Conservation (phyloP, 30 jellyfish, hydroid and myxozoan genomes). For the Aurelia coerulea region DNA sequence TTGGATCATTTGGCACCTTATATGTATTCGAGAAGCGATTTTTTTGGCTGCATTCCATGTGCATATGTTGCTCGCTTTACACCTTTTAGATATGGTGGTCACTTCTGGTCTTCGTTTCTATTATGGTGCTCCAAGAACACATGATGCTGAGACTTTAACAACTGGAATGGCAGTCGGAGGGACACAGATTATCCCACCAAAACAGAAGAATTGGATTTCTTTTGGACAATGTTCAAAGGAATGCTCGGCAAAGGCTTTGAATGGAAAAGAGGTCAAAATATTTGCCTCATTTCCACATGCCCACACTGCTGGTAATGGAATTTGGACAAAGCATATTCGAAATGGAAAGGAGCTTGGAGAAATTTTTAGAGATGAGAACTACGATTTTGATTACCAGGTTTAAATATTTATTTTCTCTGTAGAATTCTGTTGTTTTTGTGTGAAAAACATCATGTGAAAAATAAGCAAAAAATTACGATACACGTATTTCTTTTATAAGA, state of each 20-base stretch:
- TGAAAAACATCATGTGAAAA: too few species aligned
- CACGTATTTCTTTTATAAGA: too few species aligned
- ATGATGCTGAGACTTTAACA: conserved; percentile 32
- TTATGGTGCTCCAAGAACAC: conserved; percentile 20
- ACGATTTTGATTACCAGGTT: conserved; percentile 68
- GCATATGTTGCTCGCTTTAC: too few species aligned
- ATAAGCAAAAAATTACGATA: too few species aligned
- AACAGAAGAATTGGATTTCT: conserved; percentile 17
- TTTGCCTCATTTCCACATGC: conserved; percentile 75
- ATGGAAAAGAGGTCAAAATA: conserved; percentile 16
- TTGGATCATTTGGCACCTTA: too few species aligned
- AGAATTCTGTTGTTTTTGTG: too few species aligned
- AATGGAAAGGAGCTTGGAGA: conserved; percentile 62
- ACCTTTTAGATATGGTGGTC: conserved; percentile 7
- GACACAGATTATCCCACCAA: conserved; percentile 14
- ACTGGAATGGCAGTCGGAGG: background rate
- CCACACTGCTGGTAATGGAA: conserved; percentile 61
- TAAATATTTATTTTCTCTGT: background rate
- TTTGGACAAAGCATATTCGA: conserved; percentile 67
- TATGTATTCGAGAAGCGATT: too few species aligned
- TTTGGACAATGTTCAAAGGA: conserved; percentile 16
- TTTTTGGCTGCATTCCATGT: too few species aligned
- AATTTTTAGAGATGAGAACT: conserved; percentile 50
- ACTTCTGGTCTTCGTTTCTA: conserved; percentile 32
- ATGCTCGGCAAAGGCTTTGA: background rate